Evolutionary conservation across 2,888 invertebrate species (phyloP).

Genomic region (Spilarctia lutea): DNA sequence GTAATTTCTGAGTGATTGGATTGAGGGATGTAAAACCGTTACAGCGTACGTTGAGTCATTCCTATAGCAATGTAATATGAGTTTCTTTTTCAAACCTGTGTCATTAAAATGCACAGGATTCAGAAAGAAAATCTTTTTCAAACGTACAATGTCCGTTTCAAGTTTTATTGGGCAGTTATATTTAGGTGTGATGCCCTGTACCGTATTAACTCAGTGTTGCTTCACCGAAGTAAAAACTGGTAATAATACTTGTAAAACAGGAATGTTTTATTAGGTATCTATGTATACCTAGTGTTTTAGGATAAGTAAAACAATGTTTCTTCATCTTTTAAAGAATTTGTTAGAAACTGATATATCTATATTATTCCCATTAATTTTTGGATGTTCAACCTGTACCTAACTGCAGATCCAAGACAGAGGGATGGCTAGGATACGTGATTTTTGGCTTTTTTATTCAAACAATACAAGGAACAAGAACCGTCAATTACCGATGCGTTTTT

Average conservation of each 20-base stretch:
- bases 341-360: slow-evolving; percentile 1
- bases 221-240: slow-evolving; percentile 56
- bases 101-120: not conserved
- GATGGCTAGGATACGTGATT: not conserved
- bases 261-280: slow-evolving; percentile 21
- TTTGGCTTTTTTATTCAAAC: not conserved
- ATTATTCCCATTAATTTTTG: not conserved
- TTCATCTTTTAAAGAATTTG: slow-evolving; percentile 3
- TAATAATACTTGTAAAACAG: slow-evolving; percentile 56
- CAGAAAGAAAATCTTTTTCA: not conserved
- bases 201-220: slow-evolving; percentile 67
- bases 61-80: not conserved
- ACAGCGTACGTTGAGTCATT: slow-evolving; percentile 45
- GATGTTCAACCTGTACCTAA: not conserved
- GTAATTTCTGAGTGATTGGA: slow-evolving; percentile 56
- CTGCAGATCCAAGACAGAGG: not conserved
- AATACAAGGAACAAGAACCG: not conserved
- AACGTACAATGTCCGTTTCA: not conserved
- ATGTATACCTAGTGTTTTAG: slow-evolving; percentile 14
- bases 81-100: not conserved
- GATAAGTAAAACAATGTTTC: slow-evolving; percentile 5
- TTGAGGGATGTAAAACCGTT: slow-evolving; percentile 51
- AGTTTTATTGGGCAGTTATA: slow-evolving; percentile 47
- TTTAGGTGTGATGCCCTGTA: slow-evolving; percentile 52
- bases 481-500: not conserved